Conservation (phyloP, 2,113 vertebrate genomes). For the Hippocampus abdominalis region DNA sequence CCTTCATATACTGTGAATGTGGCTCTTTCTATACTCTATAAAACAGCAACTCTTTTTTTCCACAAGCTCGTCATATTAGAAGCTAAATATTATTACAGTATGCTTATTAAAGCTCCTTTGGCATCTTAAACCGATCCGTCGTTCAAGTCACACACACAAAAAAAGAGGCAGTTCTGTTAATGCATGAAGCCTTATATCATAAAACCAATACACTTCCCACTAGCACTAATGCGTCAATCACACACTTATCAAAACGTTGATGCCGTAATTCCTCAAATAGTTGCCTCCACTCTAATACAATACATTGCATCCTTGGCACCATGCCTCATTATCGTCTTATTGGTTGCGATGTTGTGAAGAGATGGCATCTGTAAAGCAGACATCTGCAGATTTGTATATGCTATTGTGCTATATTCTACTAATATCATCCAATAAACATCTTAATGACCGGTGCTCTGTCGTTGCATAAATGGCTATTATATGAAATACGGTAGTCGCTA, state of each 20-base stretch:
- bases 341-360: neutral
- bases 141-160: neutral
- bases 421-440: too few relatives aligned
- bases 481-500: neutral
- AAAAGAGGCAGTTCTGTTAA: neutral
- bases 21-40: neutral
- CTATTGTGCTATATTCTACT: too few relatives aligned
- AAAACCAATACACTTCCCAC: neutral
- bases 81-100: neutral
- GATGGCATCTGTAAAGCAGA: neutral
- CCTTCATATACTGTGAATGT: conserved; percentile 1
- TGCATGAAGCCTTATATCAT: neutral
- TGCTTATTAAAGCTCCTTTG: conserved; percentile 14
- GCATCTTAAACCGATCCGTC: conserved; percentile 15
- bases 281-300: too few relatives aligned
- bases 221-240: neutral
- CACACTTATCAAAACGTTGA: neutral
- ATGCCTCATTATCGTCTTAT: neutral
- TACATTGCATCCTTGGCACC: too few relatives aligned
- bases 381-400: neutral
- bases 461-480: neutral
- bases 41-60: conserved; percentile 4
- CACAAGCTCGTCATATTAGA: neutral
- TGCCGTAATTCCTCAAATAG: neutral
- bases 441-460: neutral